A percentile compares a stretch with the other conserved stretches of the same genome.
Evolutionary conservation across 1,140 invertebrate genomes (phyloP).

Genomic region (Pentalonia nigronervosa): DNA sequence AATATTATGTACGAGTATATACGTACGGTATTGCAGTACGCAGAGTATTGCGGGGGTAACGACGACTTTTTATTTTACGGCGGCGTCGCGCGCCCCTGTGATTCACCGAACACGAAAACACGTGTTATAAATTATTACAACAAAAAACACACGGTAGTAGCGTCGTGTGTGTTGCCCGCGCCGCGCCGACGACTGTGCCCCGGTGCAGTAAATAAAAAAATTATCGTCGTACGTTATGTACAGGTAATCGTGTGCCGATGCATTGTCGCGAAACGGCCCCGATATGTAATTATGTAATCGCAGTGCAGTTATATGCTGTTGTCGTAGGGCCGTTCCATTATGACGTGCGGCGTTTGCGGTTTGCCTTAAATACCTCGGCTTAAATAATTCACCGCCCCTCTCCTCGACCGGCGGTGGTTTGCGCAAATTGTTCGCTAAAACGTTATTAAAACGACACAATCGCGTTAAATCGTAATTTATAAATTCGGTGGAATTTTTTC

Average conservation of each 20-base stretch:
- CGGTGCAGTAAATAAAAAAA: not conserved
- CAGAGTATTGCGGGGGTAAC: not conserved
- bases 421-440: no score
- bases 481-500: no score
- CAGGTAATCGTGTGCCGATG: no score
- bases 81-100: not conserved
- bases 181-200: not conserved
- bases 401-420: not conserved
- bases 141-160: not conserved
- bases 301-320: not conserved
- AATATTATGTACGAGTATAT: not conserved
- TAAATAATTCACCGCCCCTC: not conserved
- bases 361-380: not conserved
- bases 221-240: not conserved
- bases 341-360: not conserved
- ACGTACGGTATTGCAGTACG: not conserved
- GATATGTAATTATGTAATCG: not conserved
- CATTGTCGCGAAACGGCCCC: not conserved
- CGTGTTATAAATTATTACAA: not conserved
- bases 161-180: not conserved
- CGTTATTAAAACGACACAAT: not conserved
- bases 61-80: not conserved
- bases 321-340: not conserved
- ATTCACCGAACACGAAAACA: slow-evolving; percentile 1
- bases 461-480: not conserved